Conservation (phyloP, 53 echinoderm and acorn worm species). For the Echinometra lucunter region DNA sequence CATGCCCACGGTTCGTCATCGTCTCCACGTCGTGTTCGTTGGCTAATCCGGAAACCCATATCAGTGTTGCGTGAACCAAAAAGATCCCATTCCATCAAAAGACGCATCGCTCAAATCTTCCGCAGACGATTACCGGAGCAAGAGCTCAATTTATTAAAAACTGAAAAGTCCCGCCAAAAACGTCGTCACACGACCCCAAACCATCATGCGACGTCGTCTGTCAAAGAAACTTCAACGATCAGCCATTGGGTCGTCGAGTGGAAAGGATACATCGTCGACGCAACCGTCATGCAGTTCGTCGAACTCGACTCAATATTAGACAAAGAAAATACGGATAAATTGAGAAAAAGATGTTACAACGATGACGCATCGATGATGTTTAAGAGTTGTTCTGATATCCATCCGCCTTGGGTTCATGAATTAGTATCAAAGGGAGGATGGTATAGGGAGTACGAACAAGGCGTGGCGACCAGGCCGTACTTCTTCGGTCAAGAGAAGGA, state of each 20-base stretch:
- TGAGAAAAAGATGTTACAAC: slow-evolving; percentile 29
- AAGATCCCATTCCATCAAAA: slow-evolving; percentile 4
- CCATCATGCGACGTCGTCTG: neutral
- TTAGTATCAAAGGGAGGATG: neutral
- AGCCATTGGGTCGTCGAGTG: slow-evolving; percentile 61
- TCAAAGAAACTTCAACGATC: neutral
- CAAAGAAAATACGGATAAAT: neutral
- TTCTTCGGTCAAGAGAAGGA: slow-evolving; percentile 50
- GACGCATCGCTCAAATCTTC: slow-evolving; percentile 34
- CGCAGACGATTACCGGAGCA: neutral
- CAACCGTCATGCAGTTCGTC: slow-evolving; percentile 45
- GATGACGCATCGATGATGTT: neutral
- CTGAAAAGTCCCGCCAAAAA: slow-evolving; percentile 18
- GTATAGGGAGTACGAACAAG: neutral
- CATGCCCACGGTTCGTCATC: neutral
- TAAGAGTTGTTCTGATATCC: slow-evolving; percentile 57
- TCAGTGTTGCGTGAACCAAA: neutral
- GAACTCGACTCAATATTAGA: slow-evolving; percentile 32
- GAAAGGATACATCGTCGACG: slow-evolving; percentile 47
- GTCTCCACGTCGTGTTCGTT: slow-evolving; percentile 42
- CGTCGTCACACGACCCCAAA: too few species aligned
- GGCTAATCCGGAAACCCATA: slow-evolving; percentile 16
- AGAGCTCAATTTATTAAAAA: neutral
- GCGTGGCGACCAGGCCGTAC: slow-evolving; percentile 1
- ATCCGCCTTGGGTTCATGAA: slow-evolving; percentile 32